These are phyloP conservation scores for Mohoua ochrocephala DNA, from an alignment of 2,113 vertebrate genomes.

Conservation along the genomic window DNA sequence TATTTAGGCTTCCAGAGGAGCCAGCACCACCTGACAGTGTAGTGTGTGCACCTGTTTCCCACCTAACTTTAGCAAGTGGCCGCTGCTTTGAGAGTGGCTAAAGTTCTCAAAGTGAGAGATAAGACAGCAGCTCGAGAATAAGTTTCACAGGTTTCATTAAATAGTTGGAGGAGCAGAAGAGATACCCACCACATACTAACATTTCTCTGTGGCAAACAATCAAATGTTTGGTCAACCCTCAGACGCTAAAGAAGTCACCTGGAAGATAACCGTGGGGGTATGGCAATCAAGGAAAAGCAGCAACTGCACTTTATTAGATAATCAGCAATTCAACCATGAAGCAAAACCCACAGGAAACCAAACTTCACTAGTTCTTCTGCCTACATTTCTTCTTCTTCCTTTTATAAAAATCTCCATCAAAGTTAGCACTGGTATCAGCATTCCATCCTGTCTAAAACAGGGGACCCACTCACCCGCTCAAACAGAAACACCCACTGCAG, in stretches of 20 bases:
- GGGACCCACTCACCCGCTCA: background rate
- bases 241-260: background rate
- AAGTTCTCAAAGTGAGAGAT: background rate
- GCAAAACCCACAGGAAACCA: background rate
- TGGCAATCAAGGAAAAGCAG: background rate
- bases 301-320: background rate
- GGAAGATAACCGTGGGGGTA: background rate
- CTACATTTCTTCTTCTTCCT: background rate
- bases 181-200: background rate
- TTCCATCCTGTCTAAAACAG: background rate
- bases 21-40: background rate
- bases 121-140: background rate
- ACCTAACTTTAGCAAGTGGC: background rate
- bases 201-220: background rate
- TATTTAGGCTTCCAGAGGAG: background rate
- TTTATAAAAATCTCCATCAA: background rate
- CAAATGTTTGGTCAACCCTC: background rate
- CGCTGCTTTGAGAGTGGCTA: background rate
- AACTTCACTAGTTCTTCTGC: background rate
- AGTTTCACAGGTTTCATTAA: background rate
- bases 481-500: background rate
- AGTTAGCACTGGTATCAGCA: background rate
- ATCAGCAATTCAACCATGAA: background rate
- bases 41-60: background rate
- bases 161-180: background rate